These are phyloP conservation scores for Drosophila kambysellisi DNA, from an alignment of 2,888 invertebrate genomes.

Conservation along the genomic window DNA sequence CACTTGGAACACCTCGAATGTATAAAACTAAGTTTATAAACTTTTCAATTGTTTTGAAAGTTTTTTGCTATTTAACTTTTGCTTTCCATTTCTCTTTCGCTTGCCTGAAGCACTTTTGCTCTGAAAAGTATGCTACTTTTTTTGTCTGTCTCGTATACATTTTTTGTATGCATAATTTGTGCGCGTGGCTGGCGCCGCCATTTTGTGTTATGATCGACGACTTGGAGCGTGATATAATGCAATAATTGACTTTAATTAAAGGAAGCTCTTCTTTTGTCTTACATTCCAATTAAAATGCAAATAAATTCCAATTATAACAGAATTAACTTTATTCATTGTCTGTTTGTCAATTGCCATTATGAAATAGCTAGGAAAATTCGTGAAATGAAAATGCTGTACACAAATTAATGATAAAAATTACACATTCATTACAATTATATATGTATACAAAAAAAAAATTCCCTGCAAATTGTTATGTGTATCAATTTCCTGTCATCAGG, in stretches of 20 bases:
- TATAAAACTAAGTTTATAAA: constrained; percentile 11
- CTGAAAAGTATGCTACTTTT: constrained; percentile 47
- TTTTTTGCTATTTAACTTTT: constrained; percentile 13
- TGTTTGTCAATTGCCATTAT: constrained; percentile 3
- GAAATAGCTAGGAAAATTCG: constrained; percentile 36
- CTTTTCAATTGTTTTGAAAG: constrained; percentile 41
- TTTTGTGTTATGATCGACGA: constrained; percentile 37
- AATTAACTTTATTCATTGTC: constrained; percentile 16
- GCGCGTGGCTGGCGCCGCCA: constrained; percentile 19
- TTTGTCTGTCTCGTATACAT: constrained; percentile 18
- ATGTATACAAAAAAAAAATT: constrained; percentile 1
- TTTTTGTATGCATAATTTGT: constrained; percentile 37
- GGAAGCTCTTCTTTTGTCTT: neutral
- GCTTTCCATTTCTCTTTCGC: constrained; percentile 11
- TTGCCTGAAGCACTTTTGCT: constrained; percentile 4
- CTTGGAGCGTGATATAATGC: constrained; percentile 18
- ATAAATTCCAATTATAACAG: constrained; percentile 32
- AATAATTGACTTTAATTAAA: constrained; percentile 13
- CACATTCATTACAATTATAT: constrained; percentile 35
- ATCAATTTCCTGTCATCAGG: constrained; percentile 59
- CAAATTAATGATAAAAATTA: constrained; percentile 48
- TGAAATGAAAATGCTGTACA: constrained; percentile 32
- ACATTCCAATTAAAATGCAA: constrained; percentile 58
- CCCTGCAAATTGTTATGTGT: constrained; percentile 24
- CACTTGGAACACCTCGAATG: constrained; percentile 23